These are phyloP conservation scores for Cyrtorhinus lividipennis DNA, from an alignment of 1,140 invertebrate genomes.

Conservation along the genomic window DNA sequence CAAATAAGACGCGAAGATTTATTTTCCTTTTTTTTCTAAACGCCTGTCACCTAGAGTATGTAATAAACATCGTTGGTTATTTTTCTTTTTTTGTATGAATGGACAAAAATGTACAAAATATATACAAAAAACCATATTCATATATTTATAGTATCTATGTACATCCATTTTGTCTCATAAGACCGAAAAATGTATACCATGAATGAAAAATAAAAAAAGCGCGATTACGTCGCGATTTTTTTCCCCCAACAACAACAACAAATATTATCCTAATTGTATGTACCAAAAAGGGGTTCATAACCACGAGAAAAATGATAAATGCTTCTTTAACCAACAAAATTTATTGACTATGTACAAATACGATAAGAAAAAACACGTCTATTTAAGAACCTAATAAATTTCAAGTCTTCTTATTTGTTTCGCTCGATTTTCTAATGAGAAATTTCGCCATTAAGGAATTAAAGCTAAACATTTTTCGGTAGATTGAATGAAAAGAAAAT, in stretches of 20 bases:
- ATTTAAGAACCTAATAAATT: neutral
- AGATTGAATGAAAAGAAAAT: neutral
- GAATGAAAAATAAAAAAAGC: neutral
- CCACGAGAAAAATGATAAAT: neutral
- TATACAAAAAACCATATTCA: slow-evolving; percentile 19
- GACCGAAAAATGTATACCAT: slow-evolving; percentile 3
- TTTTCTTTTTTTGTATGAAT: slow-evolving; percentile 22
- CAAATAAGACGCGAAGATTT: neutral
- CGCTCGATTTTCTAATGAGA: neutral
- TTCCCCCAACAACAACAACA: neutral
- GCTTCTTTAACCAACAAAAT: neutral
- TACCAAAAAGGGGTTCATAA: neutral
- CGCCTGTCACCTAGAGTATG: slow-evolving; percentile 21
- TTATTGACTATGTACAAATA: neutral
- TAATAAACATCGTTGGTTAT: no score
- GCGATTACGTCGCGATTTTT: slow-evolving; percentile 14
- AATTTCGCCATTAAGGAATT: neutral
- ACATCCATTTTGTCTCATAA: slow-evolving; percentile 11
- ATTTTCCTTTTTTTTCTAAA: slow-evolving; percentile 11
- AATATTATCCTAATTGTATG: slow-evolving; percentile 12
- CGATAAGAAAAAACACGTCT: neutral
- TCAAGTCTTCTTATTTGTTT: neutral
- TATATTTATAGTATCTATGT: slow-evolving; percentile 16
- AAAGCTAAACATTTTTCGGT: neutral
- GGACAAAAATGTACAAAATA: slow-evolving; percentile 22